A percentile compares a stretch with the other conserved stretches of the same genome.
Conservation (phyloP, 30 jellyfish, hydroid and myxozoan genomes). For the Sanderia malayensis region DNA sequence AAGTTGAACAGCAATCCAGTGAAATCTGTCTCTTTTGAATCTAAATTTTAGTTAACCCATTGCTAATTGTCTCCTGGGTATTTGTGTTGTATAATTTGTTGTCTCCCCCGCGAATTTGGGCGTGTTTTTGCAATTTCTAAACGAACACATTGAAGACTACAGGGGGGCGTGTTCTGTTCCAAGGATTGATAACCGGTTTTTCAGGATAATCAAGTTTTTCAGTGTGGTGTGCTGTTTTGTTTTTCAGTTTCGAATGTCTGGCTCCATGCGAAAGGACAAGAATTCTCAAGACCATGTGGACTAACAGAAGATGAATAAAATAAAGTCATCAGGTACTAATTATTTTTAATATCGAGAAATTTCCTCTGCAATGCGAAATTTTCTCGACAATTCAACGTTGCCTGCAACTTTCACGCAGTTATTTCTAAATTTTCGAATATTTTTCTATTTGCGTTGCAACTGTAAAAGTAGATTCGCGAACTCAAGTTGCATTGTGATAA, state of each 20-base stretch:
- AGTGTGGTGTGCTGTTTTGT: not conserved
- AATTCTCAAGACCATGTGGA: conserved; percentile 80
- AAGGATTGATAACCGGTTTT: not conserved
- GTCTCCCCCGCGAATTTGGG: not conserved
- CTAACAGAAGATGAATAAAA: conserved; percentile 28
- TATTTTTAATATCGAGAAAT: too few species aligned
- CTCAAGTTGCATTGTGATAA: too few species aligned
- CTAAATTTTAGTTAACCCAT: too few species aligned
- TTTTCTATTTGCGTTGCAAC: too few species aligned
- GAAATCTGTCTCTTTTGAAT: not conserved
- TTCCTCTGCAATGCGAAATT: too few species aligned
- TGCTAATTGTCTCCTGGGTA: not conserved
- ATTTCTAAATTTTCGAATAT: too few species aligned
- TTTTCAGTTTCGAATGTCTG: conserved; percentile 75
- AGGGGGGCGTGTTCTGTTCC: too few species aligned
- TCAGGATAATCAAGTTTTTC: not conserved
- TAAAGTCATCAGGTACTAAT: not conserved
- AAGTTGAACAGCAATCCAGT: not conserved
- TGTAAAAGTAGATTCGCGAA: too few species aligned
- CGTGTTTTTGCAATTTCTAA: not conserved
- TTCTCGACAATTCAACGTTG: too few species aligned
- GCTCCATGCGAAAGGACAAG: conserved; percentile 93
- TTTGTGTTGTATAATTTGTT: not conserved
- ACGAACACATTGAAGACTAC: too few species aligned
- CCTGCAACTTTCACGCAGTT: too few species aligned